These are phyloP conservation scores for Tauraco erythrolophus DNA, from an alignment of 2,113 vertebrate species.

Conservation along the genomic window DNA sequence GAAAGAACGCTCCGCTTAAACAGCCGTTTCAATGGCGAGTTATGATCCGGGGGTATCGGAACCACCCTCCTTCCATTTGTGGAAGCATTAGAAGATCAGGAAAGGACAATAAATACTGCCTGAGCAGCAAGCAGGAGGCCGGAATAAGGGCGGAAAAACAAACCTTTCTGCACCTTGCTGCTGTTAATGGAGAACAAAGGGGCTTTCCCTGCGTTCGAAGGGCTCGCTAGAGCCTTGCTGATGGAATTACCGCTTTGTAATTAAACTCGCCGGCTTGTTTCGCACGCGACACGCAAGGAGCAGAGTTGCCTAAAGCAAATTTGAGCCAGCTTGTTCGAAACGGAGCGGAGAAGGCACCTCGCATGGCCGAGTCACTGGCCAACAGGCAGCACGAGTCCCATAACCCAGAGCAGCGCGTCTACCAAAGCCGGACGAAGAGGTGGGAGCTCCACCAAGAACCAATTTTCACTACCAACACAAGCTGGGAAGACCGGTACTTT, in stretches of 20 bases:
- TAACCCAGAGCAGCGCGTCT: accelerated
- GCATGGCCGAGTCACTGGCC: not conserved
- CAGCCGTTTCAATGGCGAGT: not conserved
- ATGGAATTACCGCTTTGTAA: not conserved
- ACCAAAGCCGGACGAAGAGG: too few relatives aligned
- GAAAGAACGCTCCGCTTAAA: not conserved
- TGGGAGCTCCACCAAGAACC: not conserved
- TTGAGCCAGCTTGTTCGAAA: not conserved
- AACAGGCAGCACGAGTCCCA: too few relatives aligned
- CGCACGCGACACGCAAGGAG: not conserved
- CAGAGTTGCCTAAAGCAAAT: not conserved
- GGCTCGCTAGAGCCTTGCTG: not conserved
- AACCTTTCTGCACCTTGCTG: not conserved
- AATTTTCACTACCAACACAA: not conserved
- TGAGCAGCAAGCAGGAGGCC: not conserved
- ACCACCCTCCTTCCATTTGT: not conserved
- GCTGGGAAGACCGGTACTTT: not conserved
- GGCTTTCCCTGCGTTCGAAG: not conserved
- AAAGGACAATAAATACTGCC: not conserved
- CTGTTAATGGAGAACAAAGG: not conserved
- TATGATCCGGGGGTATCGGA: not conserved
- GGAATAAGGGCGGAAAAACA: not conserved
- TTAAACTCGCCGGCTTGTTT: not conserved
- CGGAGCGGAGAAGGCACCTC: accelerated
- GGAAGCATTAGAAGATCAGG: not conserved